Evolutionary conservation across 2,888 invertebrate species (phyloP).

Genomic region (Ennomos erosarius): DNA sequence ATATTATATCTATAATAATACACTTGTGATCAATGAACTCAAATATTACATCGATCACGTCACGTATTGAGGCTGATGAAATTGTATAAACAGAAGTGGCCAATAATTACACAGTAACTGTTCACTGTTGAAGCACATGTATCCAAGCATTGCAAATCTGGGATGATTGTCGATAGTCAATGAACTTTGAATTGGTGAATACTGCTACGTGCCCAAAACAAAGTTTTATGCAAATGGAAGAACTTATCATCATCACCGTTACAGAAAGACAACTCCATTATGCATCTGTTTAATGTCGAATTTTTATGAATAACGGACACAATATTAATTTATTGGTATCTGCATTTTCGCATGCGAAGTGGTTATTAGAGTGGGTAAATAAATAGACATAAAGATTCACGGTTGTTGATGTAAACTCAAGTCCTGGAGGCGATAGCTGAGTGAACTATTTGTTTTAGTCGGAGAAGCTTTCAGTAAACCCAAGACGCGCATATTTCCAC

Average conservation of each 20-base stretch:
- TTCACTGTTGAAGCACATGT: conserved; percentile 37
- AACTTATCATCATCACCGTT: conserved; percentile 24
- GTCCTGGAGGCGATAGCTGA: conserved; percentile 37
- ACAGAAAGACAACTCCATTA: conserved; percentile 22
- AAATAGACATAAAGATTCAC: conserved; percentile 32
- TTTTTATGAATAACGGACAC: conserved; percentile 19
- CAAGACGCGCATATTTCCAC: conserved; percentile 29
- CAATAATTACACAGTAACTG: conserved; percentile 45
- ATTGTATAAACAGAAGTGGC: conserved; percentile 42
- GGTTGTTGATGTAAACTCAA: conserved; percentile 25
- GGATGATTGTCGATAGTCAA: conserved; percentile 26
- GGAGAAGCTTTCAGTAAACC: conserved; percentile 40
- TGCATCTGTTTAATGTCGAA: conserved; percentile 8
- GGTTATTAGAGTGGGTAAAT: conserved; percentile 12
- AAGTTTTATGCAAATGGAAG: conserved; percentile 24
- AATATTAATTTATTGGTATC: conserved; percentile 10
- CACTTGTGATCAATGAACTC: conserved; percentile 47
- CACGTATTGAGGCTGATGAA: conserved; percentile 44
- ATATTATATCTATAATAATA: conserved; percentile 44
- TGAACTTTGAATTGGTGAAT: conserved; percentile 30
- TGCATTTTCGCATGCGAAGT: conserved; percentile 16
- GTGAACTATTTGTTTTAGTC: conserved; percentile 46
- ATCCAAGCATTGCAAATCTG: conserved; percentile 20
- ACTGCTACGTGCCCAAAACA: conserved; percentile 18
- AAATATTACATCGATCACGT: conserved; percentile 46